Evolutionary conservation across 1,140 invertebrate genomes (phyloP).

Genomic region (Berghia stephanieae): DNA sequence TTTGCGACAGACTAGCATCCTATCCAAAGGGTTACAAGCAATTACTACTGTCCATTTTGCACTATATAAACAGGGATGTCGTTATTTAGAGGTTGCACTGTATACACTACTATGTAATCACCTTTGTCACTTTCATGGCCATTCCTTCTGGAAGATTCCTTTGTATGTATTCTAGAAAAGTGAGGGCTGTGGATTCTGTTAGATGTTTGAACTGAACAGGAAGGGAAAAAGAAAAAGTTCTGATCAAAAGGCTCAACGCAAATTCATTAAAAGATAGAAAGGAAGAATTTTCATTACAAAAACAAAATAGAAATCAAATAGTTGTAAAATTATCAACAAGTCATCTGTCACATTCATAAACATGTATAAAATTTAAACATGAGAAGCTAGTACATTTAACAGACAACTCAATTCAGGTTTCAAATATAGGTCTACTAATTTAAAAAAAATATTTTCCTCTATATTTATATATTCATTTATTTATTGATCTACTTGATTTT

Average conservation of each 20-base stretch:
- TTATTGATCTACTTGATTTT: neutral
- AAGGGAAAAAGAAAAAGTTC: too few species aligned
- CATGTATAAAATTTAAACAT: neutral
- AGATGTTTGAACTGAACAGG: slow-evolving; percentile 68
- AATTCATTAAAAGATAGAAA: slow-evolving; percentile 34
- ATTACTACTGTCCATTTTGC: too few species aligned
- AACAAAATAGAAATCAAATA: neutral
- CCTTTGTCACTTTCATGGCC: slow-evolving; percentile 91
- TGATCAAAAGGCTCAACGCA: too few species aligned
- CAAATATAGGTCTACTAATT: too few species aligned
- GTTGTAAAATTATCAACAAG: neutral
- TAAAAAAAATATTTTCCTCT: too few species aligned
- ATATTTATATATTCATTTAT: neutral
- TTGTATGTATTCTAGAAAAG: slow-evolving; percentile 95
- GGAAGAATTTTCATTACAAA: neutral
- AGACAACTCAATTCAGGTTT: too few species aligned
- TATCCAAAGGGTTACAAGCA: too few species aligned
- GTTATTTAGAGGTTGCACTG: too few species aligned
- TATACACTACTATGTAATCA: too few species aligned
- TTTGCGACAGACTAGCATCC: too few species aligned
- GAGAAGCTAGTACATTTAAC: too few species aligned
- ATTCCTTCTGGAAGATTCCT: slow-evolving; percentile 97
- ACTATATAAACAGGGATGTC: too few species aligned
- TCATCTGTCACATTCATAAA: neutral
- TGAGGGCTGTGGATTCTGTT: slow-evolving; percentile 94